Evolutionary conservation across 2,888 invertebrate genomes (phyloP).

Genomic region (Idaea biselata): DNA sequence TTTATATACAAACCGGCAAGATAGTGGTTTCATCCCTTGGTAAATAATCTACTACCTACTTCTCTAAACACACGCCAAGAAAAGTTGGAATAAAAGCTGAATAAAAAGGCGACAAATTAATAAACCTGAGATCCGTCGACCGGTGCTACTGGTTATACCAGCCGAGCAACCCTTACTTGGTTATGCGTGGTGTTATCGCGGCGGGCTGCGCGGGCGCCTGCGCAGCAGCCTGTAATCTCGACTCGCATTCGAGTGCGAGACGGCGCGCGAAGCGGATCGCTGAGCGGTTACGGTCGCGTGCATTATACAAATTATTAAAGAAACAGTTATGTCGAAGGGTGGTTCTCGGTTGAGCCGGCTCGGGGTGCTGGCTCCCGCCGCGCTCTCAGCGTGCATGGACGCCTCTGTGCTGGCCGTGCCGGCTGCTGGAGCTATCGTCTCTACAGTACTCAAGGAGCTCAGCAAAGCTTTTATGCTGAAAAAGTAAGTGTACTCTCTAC

Average conservation of each 20-base stretch:
- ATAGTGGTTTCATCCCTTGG: no score
- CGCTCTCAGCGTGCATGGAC: slow-evolving; percentile 71
- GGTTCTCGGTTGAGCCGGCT: slow-evolving; percentile 58
- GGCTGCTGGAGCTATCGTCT: slow-evolving; percentile 71
- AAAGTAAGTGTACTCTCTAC: slow-evolving; percentile 55
- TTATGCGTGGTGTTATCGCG: slow-evolving; percentile 12
- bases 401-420: slow-evolving; percentile 74
- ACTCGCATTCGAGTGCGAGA: slow-evolving; percentile 53
- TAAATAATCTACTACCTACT: no score
- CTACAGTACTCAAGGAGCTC: slow-evolving; percentile 71
- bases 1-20: no score
- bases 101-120: no score
- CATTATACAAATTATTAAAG: slow-evolving; percentile 20
- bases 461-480: slow-evolving; percentile 77
- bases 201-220: slow-evolving; percentile 19
- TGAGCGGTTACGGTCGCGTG: slow-evolving; percentile 69
- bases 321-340: slow-evolving; percentile 60
- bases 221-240: slow-evolving; percentile 17
- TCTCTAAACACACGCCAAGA: no score
- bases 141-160: slow-evolving; percentile 3
- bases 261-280: slow-evolving; percentile 75
- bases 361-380: slow-evolving; percentile 71
- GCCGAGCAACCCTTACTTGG: slow-evolving; percentile 1
- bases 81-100: no score
- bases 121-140: not conserved